These are phyloP conservation scores for Catocala fraxini DNA, from an alignment of 2,888 invertebrate genomes.

Conservation along the genomic window DNA sequence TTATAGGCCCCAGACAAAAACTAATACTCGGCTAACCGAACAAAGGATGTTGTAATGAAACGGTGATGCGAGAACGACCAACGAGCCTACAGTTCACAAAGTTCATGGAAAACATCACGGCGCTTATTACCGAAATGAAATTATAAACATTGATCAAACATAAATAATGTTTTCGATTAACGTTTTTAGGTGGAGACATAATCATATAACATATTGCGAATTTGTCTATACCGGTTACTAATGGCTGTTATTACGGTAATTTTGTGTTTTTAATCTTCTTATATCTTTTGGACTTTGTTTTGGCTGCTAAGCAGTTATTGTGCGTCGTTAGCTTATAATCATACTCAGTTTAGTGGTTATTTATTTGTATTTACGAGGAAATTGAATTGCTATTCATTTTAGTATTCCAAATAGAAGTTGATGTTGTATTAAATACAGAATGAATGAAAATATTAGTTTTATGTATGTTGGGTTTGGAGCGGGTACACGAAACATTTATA, in stretches of 20 bases:
- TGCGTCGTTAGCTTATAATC: neutral
- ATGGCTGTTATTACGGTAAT: constrained; percentile 32
- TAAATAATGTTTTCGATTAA: constrained; percentile 33
- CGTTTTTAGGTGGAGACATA: constrained; percentile 28
- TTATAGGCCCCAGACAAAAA: constrained; percentile 65
- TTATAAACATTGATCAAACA: constrained; percentile 27
- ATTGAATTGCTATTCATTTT: neutral
- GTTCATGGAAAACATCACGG: constrained; percentile 42
- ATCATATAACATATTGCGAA: constrained; percentile 32
- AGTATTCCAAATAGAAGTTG: neutral
- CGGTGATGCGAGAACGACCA: constrained; percentile 60
- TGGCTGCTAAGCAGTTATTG: neutral
- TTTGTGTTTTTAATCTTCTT: constrained; percentile 24
- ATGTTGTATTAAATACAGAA: constrained; percentile 15
- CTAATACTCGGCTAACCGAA: constrained; percentile 68
- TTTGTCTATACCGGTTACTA: constrained; percentile 29
- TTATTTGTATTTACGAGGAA: too few species aligned
- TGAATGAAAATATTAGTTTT: constrained; percentile 38
- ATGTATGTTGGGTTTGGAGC: constrained; percentile 29
- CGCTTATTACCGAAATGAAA: constrained; percentile 36
- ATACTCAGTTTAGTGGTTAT: too few species aligned
- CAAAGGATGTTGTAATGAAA: constrained; percentile 71
- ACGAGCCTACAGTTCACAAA: constrained; percentile 39
- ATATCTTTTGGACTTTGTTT: constrained; percentile 13
- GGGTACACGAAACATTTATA: constrained; percentile 45